phyloP scores from a whole-genome alignment of 2,797 vertebrate species.

The Holocentrus rufus region DNA sequence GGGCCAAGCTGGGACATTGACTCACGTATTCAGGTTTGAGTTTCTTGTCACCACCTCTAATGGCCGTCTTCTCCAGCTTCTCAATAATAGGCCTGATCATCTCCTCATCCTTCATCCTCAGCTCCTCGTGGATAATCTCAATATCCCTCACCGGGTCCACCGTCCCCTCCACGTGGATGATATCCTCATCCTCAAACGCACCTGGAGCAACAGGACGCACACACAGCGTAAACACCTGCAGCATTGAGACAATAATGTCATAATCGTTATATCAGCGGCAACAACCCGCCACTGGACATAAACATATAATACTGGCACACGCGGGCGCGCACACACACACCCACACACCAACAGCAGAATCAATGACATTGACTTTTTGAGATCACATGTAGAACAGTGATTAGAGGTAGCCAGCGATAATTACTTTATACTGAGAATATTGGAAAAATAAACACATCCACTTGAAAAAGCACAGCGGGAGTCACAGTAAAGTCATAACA shows the following conservation, averaged over 20 bases:
- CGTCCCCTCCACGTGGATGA: constrained; percentile 94
- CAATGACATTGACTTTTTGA: constrained; percentile 66
- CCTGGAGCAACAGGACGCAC: constrained; percentile 79
- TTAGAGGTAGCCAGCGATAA: constrained; percentile 62
- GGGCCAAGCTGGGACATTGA: constrained; percentile 81
- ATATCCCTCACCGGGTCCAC: constrained; percentile 91
- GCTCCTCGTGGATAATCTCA: constrained; percentile 88
- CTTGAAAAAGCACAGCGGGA: constrained; percentile 54
- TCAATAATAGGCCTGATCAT: constrained; percentile 92
- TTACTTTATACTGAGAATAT: constrained; percentile 58
- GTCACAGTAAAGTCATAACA: constrained; percentile 57
- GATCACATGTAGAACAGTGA: constrained; percentile 56
- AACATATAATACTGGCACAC: constrained; percentile 25
- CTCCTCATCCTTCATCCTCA: constrained; percentile 95
- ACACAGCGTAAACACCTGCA: constrained; percentile 2
- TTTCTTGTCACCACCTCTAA: constrained; percentile 93
- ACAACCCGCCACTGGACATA: constrained; percentile 32
- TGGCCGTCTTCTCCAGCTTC: constrained; percentile 95
- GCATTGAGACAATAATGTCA: not conserved
- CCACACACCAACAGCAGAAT: constrained; percentile 43
- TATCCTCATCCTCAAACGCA: constrained; percentile 97
- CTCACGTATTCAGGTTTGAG: constrained; percentile 98
- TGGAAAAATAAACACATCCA: constrained; percentile 61
- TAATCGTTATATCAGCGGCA: constrained; percentile 15
- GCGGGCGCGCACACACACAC: constrained; percentile 42